Base-by-base conservation (phyloP, 1,140 invertebrate genomes). In the Zaprionus nigranus region DNA sequence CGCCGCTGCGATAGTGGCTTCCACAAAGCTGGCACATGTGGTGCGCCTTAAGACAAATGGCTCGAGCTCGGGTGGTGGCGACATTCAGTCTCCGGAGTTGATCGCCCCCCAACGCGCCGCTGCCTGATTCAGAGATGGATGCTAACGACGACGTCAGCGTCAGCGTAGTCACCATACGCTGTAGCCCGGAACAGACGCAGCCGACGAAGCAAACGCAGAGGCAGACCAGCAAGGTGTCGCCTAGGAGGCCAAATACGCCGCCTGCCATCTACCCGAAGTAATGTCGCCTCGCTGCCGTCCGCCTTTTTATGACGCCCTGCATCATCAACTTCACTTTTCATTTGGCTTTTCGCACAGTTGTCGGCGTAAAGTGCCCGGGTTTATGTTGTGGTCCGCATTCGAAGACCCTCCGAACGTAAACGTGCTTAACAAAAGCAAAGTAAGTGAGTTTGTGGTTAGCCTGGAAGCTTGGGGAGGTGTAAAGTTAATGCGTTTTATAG, bases 201-300 rank as follows among this genome's bases (percentile, higher is more conserved):
- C 40, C n/a, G 40, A 46, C 12, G 0, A 46, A 12, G 46, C 66
- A 84, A 73, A 70, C 79, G 69, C 78, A 76, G 57, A 75, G 66
- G 43, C 70, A 64, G 49, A 30, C 61, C 49, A 46, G 43, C 51
- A 54, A 63, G 28, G 17, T 28, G 15, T 28, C 67, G 38, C 51
- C 30, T 9, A 68, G 60, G 66, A 57, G 36, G 28, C 46, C 74
- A 20, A 72, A 78, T 65, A 46, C 76, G 56, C 77, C 90, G 62
- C 78, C 90, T 61, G 74, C 76, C 75, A 88, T 83, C 60, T 88
- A 75, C 67, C 57, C 82, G 51, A 92, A 88, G 91, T 92, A 82
- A 82, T 86, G 68, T 86, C 66, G 79, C 72, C 69, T 56, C 54
- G 57, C 34, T 63, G 43, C 53, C 63, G 65, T 64, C 75, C 30